A percentile compares a stretch with the other conserved stretches of the same genome.
phyloP scores from a whole-genome alignment of 2,797 vertebrate species.

The Microtus agrestis region DNA sequence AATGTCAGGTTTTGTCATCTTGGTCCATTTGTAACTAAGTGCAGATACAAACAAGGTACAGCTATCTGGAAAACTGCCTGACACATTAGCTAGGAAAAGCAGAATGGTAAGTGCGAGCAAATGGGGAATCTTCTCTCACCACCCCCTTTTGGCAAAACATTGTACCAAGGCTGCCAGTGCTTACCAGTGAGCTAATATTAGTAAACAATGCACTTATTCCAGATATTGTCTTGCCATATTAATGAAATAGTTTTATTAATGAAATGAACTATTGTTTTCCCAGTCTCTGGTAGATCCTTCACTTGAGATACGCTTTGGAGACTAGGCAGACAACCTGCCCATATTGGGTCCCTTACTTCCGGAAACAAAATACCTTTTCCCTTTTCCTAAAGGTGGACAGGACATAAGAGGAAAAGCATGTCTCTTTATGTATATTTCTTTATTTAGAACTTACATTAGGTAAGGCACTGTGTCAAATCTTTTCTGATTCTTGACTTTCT shows the following conservation, averaged over 20 bases:
- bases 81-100: background rate
- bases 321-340: background rate
- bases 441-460: conserved; percentile 53
- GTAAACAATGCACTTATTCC: conserved; percentile 44
- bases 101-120: conserved; percentile 20
- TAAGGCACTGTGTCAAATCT: background rate
- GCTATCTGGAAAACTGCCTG: background rate
- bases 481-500: conserved; percentile 19
- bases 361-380: background rate
- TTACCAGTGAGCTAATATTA: conserved; percentile 1
- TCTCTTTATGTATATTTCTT: background rate
- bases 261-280: background rate
- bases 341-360: background rate
- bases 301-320: background rate
- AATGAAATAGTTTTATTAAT: no score
- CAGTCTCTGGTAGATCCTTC: background rate
- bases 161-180: background rate
- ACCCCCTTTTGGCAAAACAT: background rate
- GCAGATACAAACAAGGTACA: conserved; percentile 14
- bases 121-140: background rate
- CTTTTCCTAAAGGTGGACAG: background rate
- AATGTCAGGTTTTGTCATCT: conserved; percentile 6
- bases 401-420: background rate
- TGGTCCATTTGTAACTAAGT: background rate
- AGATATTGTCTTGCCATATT: background rate